Evolutionary conservation across 2,797 vertebrate genomes (phyloP).

Genomic region (Microcaecilia unicolor): DNA sequence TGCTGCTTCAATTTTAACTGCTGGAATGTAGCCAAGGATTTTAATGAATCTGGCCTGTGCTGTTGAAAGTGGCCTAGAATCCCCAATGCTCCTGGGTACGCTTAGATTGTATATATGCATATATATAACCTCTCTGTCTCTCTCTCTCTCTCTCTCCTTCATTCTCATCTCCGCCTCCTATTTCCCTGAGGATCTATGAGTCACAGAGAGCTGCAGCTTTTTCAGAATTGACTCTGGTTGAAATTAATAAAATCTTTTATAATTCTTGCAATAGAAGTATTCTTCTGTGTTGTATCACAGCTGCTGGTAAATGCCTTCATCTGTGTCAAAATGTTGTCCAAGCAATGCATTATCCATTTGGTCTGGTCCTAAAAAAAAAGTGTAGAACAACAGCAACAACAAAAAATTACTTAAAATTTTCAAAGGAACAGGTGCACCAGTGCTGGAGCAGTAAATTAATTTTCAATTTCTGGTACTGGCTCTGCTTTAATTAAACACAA

Average conservation of each 20-base stretch:
- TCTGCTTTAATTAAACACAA: too few species aligned
- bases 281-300: conserved; percentile 27
- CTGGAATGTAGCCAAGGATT: conserved; percentile 90
- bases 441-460: too few species aligned
- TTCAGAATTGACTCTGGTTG: conserved; percentile 66
- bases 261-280: conserved; percentile 44
- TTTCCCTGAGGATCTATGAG: conserved; percentile 72
- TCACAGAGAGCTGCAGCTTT: conserved; percentile 54
- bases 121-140: conserved; percentile 27
- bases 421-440: too few species aligned
- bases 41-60: conserved; percentile 97
- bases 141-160: conserved; percentile 17
- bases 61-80: conserved; percentile 74
- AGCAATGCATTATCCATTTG: too few species aligned
- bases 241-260: conserved; percentile 69
- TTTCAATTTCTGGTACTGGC: too few species aligned
- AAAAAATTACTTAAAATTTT: too few species aligned
- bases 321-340: conserved; percentile 26
- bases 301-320: conserved; percentile 38
- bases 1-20: conserved; percentile 91
- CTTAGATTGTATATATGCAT: conserved; percentile 77
- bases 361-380: too few species aligned
- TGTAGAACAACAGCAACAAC: too few species aligned
- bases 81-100: conserved; percentile 86
- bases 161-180: conserved; percentile 34